Evolutionary conservation across 2,888 invertebrate species (phyloP).

Genomic region (Phengaris alcon): DNA sequence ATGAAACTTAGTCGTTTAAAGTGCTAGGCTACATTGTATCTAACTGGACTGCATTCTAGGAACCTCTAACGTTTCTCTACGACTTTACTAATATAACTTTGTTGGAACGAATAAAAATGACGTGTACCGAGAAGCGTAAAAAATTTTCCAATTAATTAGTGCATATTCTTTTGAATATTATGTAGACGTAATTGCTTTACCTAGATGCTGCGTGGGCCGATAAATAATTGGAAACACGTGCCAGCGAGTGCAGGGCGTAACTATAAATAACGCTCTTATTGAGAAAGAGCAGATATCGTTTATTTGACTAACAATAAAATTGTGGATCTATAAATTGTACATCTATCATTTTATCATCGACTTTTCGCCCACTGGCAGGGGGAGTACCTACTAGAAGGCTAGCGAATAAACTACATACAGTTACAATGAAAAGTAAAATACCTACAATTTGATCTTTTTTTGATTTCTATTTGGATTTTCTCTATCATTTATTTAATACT

Average conservation of each 20-base stretch:
- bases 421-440: neutral
- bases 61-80: neutral
- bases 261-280: constrained; percentile 47
- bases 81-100: neutral
- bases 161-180: constrained; percentile 6
- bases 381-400: neutral
- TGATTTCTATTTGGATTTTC: no score
- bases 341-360: neutral
- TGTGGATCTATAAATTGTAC: constrained; percentile 1
- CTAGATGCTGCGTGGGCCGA: constrained; percentile 40
- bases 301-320: no score
- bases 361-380: neutral
- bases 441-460: no score
- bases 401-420: no score
- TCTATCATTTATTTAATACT: no score
- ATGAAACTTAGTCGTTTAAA: neutral
- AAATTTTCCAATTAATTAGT: constrained; percentile 8
- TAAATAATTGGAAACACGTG: constrained; percentile 58
- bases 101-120: neutral
- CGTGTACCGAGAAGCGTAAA: neutral
- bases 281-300: constrained; percentile 30
- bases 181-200: constrained; percentile 27
- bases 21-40: neutral
- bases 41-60: neutral
- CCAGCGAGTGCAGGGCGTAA: constrained; percentile 44